phyloP scores from a whole-genome alignment of 2,888 invertebrate genomes.

The Protonemura montana region DNA sequence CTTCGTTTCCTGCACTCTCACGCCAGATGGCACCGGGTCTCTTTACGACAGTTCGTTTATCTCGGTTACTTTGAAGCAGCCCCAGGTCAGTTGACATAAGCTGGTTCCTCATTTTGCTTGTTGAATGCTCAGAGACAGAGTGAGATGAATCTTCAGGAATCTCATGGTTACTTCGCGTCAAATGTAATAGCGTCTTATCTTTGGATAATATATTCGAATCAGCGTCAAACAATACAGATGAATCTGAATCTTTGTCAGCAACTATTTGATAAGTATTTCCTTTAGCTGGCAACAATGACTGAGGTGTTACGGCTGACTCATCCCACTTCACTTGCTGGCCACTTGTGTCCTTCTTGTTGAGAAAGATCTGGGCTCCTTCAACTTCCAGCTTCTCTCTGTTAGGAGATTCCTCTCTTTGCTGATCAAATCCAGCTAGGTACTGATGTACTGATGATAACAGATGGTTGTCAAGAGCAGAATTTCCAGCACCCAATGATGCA shows the following conservation, averaged over 20 bases:
- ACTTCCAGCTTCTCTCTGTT: neutral
- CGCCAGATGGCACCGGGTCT: constrained; percentile 37
- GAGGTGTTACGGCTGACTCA: neutral
- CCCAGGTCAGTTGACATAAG: neutral
- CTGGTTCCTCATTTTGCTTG: neutral
- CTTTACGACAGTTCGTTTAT: constrained; percentile 24
- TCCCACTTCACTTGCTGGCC: neutral
- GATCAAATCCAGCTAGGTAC: neutral
- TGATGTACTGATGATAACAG: neutral
- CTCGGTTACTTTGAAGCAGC: neutral
- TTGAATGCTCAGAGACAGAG: too few species aligned
- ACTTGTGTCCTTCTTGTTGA: neutral
- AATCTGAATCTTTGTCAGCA: neutral
- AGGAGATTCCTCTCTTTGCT: neutral
- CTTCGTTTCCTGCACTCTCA: neutral
- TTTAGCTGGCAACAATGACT: neutral
- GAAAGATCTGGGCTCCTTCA: neutral
- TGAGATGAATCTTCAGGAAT: neutral
- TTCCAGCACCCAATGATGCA: neutral
- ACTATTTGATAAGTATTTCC: neutral
- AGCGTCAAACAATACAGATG: neutral
- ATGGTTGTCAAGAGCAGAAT: neutral
- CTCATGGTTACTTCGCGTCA: neutral
- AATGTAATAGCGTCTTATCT: neutral
- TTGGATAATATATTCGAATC: neutral